A percentile compares a stretch with the other conserved stretches of the same genome.
phyloP scores from a whole-genome alignment of 2,797 vertebrate genomes.

The Crax fasciolata region DNA sequence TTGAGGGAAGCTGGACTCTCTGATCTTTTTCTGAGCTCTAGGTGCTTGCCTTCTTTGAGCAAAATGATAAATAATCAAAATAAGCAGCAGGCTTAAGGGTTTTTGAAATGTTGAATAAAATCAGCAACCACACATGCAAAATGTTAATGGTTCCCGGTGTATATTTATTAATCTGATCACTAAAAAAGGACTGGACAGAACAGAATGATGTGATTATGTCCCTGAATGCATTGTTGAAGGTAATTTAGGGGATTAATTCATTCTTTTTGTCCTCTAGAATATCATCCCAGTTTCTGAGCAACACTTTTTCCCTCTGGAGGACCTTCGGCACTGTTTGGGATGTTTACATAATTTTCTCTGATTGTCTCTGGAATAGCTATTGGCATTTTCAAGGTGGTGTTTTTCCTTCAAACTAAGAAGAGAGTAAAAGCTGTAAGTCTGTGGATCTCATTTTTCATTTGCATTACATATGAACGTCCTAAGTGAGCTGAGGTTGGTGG shows the following conservation, averaged over 20 bases:
- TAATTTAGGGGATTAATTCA: background rate
- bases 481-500: background rate
- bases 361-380: background rate
- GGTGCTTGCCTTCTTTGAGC: background rate
- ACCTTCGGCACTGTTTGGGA: background rate
- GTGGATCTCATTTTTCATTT: background rate
- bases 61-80: slow-evolving; percentile 62
- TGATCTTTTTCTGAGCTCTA: slow-evolving; percentile 45
- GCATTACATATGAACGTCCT: background rate
- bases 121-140: background rate
- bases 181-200: background rate
- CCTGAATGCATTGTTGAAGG: background rate
- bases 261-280: slow-evolving; percentile 27
- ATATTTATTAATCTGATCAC: slow-evolving; percentile 33
- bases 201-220: slow-evolving; percentile 12
- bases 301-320: background rate
- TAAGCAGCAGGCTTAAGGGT: slow-evolving; percentile 19
- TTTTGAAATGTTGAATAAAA: slow-evolving; percentile 40
- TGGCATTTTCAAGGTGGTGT: background rate
- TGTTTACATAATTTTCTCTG: background rate
- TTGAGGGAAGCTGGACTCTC: background rate
- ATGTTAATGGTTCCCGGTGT: slow-evolving; percentile 1
- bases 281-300: slow-evolving; percentile 16
- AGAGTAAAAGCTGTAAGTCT: background rate
- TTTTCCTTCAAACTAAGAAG: background rate